A percentile compares a stretch with the other conserved stretches of the same genome.
These are phyloP conservation scores for Drosophila bipectinata DNA, from an alignment of 1,140 invertebrate genomes.

Conservation along the genomic window DNA sequence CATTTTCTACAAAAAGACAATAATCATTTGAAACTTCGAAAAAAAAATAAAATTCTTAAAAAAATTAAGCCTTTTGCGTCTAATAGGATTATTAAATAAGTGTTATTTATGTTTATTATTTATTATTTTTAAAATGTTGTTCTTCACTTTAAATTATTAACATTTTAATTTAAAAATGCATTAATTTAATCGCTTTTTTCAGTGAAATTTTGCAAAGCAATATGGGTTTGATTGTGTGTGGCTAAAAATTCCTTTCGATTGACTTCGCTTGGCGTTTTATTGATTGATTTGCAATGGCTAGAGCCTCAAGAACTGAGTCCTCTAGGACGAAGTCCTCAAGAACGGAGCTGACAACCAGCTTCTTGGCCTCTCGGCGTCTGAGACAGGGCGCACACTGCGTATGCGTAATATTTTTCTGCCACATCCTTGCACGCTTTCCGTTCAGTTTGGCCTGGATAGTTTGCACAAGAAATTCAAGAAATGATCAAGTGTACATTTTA, in stretches of 20 bases:
- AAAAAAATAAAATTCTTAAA: too few relatives aligned
- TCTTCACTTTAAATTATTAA: not conserved
- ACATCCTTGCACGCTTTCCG: slow-evolving; percentile 18
- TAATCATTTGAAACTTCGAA: too few relatives aligned
- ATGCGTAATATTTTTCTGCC: slow-evolving; percentile 72
- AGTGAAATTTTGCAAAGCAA: slow-evolving; percentile 28
- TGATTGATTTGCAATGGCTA: slow-evolving; percentile 77
- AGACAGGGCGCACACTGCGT: slow-evolving; percentile 56
- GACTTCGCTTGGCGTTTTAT: slow-evolving; percentile 73
- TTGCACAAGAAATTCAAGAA: slow-evolving; percentile 76
- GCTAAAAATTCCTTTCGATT: slow-evolving; percentile 66
- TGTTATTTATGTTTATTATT: too few relatives aligned
- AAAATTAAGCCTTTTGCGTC: too few relatives aligned
- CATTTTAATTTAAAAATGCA: not conserved
- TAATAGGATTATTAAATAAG: too few relatives aligned
- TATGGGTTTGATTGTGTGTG: slow-evolving; percentile 32
- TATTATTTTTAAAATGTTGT: not conserved
- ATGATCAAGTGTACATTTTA: slow-evolving; percentile 79
- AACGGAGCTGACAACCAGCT: slow-evolving; percentile 53
- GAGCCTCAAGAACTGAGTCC: slow-evolving; percentile 22
- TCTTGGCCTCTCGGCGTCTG: slow-evolving; percentile 10
- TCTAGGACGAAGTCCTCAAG: slow-evolving; percentile 25
- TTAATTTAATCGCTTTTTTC: not conserved
- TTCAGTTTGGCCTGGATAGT: slow-evolving; percentile 36
- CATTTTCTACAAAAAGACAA: too few relatives aligned